phyloP scores from a whole-genome alignment of 2,113 vertebrate species.

The Calyptomena viridis region DNA sequence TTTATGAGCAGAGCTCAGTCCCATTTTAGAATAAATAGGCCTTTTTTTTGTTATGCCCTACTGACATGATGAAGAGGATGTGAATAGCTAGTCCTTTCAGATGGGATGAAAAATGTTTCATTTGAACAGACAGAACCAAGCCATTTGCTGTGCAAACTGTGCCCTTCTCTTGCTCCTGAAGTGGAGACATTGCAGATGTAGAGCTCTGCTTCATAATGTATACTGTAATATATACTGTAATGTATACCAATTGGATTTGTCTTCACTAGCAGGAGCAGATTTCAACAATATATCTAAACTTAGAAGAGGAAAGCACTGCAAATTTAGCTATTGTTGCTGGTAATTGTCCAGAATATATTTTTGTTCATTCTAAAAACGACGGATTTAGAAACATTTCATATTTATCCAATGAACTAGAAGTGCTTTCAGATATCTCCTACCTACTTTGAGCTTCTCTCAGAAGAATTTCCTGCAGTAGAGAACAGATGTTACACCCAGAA shows the following conservation, averaged over 20 bases:
- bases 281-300: constrained; percentile 14
- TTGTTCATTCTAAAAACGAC: constrained; percentile 7
- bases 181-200: background rate
- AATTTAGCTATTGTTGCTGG: constrained; percentile 20
- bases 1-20: constrained; percentile 18
- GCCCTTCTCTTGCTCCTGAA: background rate
- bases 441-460: background rate
- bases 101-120: background rate
- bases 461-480: constrained; percentile 19
- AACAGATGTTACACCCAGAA: background rate
- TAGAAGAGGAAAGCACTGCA: background rate
- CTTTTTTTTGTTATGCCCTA: background rate
- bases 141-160: background rate
- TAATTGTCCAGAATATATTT: constrained; percentile 11
- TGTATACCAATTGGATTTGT: background rate
- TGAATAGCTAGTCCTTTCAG: background rate
- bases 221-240: background rate
- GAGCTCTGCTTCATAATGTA: background rate
- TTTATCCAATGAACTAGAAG: constrained; percentile 16
- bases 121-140: background rate
- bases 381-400: constrained; percentile 7
- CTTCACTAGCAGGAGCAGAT: background rate
- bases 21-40: background rate
- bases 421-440: background rate
- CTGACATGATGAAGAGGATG: constrained; percentile 4